Conservation (phyloP, 2,797 vertebrate genomes). For the Etheostoma nigrum region DNA sequence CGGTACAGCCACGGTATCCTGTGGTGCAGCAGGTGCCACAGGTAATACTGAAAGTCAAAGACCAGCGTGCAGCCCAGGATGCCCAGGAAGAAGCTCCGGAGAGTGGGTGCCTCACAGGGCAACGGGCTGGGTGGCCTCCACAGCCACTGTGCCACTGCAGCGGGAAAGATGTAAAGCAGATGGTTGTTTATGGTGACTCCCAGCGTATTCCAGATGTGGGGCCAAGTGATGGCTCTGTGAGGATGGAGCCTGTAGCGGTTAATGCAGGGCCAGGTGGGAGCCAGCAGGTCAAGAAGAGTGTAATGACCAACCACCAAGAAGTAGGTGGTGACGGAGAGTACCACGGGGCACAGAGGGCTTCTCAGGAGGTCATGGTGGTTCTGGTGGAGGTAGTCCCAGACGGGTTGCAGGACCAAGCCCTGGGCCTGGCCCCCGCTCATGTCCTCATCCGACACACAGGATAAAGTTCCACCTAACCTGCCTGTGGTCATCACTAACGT, state of each 20-base stretch:
- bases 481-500: constrained; percentile 61
- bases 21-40: constrained; percentile 89
- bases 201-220: constrained; percentile 81
- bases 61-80: constrained; percentile 86
- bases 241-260: constrained; percentile 85
- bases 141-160: constrained; percentile 86
- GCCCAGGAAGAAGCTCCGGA: constrained; percentile 82
- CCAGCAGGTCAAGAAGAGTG: constrained; percentile 85
- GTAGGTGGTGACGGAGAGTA: constrained; percentile 85
- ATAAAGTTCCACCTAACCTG: constrained; percentile 55
- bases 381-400: constrained; percentile 85
- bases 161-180: constrained; percentile 86
- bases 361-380: constrained; percentile 83
- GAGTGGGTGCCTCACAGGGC: constrained; percentile 81
- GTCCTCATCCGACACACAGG: constrained; percentile 65
- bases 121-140: constrained; percentile 85
- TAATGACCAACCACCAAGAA: constrained; percentile 83
- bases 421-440: constrained; percentile 63
- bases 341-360: constrained; percentile 85
- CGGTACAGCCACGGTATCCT: constrained; percentile 86
- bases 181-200: constrained; percentile 86
- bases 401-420: constrained; percentile 81
- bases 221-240: constrained; percentile 77
- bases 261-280: constrained; percentile 82
- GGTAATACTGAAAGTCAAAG: constrained; percentile 89